Evolutionary conservation across 2,113 vertebrate genomes (phyloP).

Genomic region (Cygnus buccinator): DNA sequence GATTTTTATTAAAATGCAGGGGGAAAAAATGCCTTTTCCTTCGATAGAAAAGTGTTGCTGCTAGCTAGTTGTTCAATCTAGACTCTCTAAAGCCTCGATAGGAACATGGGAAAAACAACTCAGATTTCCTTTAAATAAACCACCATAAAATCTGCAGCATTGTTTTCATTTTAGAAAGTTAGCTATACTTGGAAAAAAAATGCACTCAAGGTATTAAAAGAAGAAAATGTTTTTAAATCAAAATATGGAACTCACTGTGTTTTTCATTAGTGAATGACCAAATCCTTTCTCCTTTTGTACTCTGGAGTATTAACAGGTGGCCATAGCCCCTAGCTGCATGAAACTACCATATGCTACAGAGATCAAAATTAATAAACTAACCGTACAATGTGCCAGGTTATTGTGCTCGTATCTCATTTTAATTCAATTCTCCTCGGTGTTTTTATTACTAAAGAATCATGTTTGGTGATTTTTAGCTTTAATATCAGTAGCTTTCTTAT

Average conservation of each 20-base stretch:
- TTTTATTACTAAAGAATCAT: conserved; percentile 18
- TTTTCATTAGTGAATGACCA: conserved; percentile 54
- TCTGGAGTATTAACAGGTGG: conserved; percentile 63
- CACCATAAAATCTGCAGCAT: not conserved
- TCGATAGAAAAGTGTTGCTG: not conserved
- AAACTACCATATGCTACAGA: conserved; percentile 61
- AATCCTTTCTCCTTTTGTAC: conserved; percentile 41
- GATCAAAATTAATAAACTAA: conserved; percentile 65
- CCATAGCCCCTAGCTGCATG: conserved; percentile 42
- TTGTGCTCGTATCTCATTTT: conserved; percentile 52
- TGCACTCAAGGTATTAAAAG: not conserved
- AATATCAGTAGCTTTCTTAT: not conserved
- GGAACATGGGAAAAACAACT: not conserved
- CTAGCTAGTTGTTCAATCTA: not conserved
- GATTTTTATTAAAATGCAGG: not conserved
- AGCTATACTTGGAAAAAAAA: not conserved
- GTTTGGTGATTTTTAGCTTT: conserved; percentile 16
- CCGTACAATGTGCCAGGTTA: conserved; percentile 32
- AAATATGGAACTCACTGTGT: not conserved
- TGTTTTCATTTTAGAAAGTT: conserved; percentile 7
- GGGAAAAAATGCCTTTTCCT: not conserved
- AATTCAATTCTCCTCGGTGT: not conserved
- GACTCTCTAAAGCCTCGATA: not conserved
- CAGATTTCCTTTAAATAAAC: not conserved
- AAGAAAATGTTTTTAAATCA: not conserved